Base-by-base conservation (phyloP, 2,797 vertebrate species). In the Lacerta agilis region DNA sequence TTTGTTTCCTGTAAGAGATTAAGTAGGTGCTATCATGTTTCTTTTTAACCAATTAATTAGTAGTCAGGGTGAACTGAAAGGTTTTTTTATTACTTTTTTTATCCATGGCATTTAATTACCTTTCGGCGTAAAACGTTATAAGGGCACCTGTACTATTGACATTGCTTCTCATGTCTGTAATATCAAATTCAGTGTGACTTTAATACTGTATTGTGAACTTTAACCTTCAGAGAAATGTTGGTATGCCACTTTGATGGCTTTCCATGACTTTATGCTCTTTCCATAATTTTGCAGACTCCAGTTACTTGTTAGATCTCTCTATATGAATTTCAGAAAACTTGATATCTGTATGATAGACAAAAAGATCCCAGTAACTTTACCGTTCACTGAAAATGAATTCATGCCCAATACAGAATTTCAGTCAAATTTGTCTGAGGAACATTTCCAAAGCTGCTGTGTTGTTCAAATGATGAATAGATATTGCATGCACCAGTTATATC, bases 31-130 rank as follows among this genome's bases (percentile, higher is more conserved):
- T 73, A 43, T 85, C 71, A 86, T 49, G 33, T 87, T 76, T 82
- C 79, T 83, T 89, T 86, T 79, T 88, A 84, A 79, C n/a, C n/a
- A 79, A 69, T 83, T 90, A 88, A 66, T 85, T 83, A 86, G 67
- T 8, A 86, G 29, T 11, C 27, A 77, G 17, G 43, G 66, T 86
- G 17, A 72, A 89, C 86, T 86, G 18, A 0, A 3, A 61, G 45
- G 66, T 79, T 72, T 86, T 86, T 87, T 81, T 83, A 87, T 76
- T 18, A 69, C 33, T 78, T 33, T 69, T 9, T 58, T 36, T 6
- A 86, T 55, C 69, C 80, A 77, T 87, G 67, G 58, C 17, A 77
- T 67, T n/a, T 94, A 64, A 71, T 25, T 85, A 79, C 83, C 25
- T 80, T 23, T n/a, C 66, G 23, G 38, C 58, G 67, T 91, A 83